phyloP scores from a whole-genome alignment of 2,888 invertebrate species.

The Adelphocoris suturalis region DNA sequence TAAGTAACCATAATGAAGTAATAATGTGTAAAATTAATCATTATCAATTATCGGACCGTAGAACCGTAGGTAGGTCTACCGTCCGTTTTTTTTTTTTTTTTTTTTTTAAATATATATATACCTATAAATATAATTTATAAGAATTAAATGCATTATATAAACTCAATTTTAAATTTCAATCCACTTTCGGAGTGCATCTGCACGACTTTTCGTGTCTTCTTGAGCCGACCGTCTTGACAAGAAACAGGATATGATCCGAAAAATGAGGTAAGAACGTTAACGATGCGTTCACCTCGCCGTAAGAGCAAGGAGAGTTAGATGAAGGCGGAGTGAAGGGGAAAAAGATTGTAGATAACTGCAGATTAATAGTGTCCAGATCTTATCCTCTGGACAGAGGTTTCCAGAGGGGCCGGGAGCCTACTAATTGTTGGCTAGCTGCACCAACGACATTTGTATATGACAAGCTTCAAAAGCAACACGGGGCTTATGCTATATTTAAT shows the following conservation, averaged over 20 bases:
- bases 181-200: background rate
- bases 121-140: no score
- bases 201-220: background rate
- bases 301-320: background rate
- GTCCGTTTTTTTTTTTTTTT: no score
- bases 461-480: conserved; percentile 53
- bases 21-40: no score
- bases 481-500: conserved; percentile 38
- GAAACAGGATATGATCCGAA: conserved; percentile 19
- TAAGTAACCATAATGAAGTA: no score
- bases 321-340: conserved; percentile 29
- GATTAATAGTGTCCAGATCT: conserved; percentile 65
- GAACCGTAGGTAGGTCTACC: no score
- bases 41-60: no score
- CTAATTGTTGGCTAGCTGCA: conserved; percentile 63
- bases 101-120: no score
- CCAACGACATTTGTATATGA: conserved; percentile 68
- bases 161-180: conserved; percentile 3
- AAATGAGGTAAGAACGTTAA: conserved; percentile 50
- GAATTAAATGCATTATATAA: no score
- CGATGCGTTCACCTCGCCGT: conserved; percentile 37
- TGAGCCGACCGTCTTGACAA: conserved; percentile 8
- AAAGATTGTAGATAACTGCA: conserved; percentile 60
- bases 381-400: conserved; percentile 12
- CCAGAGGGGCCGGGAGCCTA: conserved; percentile 57